Evolutionary conservation across 2,113 vertebrate species (phyloP), one percentile per base, ranked within the genome.

Genomic region (Parotia lawesii): DNA sequence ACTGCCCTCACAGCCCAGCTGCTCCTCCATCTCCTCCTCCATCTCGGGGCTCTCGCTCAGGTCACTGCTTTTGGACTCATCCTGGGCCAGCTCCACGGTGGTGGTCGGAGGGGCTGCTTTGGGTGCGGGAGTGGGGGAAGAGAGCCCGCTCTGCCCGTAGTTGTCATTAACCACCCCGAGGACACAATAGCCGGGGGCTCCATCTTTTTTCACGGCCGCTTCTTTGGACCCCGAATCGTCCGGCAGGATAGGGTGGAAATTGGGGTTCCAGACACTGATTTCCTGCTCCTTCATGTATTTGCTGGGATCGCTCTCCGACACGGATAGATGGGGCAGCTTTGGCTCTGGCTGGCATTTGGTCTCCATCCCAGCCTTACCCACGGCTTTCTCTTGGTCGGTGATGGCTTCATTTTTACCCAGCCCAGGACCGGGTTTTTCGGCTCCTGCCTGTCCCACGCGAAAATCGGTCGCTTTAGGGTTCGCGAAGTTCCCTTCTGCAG

Each of bases 201-300:
- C 97, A 45, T 98, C 97, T 47, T 97, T 97, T 76, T 95, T 97
- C 45, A 73, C 70, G 3, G 94, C 15, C 5, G 54, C 76, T 71
- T 96, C 94, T 27, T 76, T 91, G 15, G 97, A 97, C 38, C 97
- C 94, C 9, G 80, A 94, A 8, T 67, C 50, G 10, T 96, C 96
- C 10, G 92, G 73, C 40, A 54, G 65, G 87, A 94, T 9, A 2
- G 96, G 87, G 69, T 97, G 89, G 94, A 98, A 98, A 94, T 94
- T 97, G 13, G 98, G 97, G 79, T 96, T 98, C 98, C 98, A 98
- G 38, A 96, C 95, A 5, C 97, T 97, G 77, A 93, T 96, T 66
- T 97, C 97, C 25, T 96, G 89, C 19, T 98, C 94, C 84, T 97
- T 97, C 22, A n/a, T 2, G 28, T 50, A 60, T 12, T 48, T 92